Conservation (phyloP, 2,113 vertebrate genomes). For the Sula dactylatra region DNA sequence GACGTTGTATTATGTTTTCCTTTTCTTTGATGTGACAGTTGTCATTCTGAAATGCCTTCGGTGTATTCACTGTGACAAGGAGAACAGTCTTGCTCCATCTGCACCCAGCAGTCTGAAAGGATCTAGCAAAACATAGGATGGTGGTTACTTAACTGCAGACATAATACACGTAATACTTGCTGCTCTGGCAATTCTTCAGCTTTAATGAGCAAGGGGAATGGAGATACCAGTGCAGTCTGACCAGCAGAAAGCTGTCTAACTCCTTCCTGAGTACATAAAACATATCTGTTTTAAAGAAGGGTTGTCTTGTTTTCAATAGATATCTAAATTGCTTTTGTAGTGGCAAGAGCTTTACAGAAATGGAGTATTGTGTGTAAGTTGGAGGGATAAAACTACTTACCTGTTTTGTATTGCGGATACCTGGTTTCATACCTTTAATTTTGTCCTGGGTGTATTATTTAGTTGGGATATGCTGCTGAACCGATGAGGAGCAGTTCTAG, state of each 20-base stretch:
- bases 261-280: neutral
- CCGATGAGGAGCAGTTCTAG: neutral
- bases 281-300: neutral
- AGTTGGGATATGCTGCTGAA: neutral
- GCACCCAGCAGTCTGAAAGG: neutral
- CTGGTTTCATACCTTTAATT: neutral
- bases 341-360: neutral
- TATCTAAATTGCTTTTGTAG: neutral
- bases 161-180: neutral
- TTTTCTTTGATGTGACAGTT: neutral
- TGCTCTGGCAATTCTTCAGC: neutral
- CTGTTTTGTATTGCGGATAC: neutral
- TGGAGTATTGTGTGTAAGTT: neutral
- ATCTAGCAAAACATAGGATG: neutral
- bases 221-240: neutral
- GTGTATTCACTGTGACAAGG: neutral
- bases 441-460: neutral
- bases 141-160: neutral
- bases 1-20: neutral
- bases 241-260: neutral
- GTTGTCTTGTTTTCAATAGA: neutral
- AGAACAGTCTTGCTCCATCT: neutral
- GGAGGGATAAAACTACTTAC: neutral
- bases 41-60: neutral
- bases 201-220: neutral